phyloP scores from a whole-genome alignment of 2,888 invertebrate genomes.

The Aspidiotus rigidus region DNA sequence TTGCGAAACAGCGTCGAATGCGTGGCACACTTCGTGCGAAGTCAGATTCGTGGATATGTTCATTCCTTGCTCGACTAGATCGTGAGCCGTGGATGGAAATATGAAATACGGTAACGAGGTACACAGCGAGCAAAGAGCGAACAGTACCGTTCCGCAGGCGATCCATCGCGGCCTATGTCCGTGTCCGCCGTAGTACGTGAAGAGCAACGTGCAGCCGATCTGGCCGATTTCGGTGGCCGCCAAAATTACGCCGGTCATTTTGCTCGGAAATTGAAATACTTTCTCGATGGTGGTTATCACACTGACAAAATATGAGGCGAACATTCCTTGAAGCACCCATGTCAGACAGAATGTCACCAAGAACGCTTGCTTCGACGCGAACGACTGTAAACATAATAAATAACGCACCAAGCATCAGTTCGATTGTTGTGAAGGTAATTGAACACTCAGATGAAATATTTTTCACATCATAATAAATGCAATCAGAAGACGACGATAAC shows the following conservation, averaged over 20 bases:
- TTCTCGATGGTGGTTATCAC: constrained; percentile 89
- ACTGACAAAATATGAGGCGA: constrained; percentile 87
- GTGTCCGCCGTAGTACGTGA: constrained; percentile 83
- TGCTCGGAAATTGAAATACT: constrained; percentile 81
- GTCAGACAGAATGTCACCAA: constrained; percentile 78
- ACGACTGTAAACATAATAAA: constrained; percentile 43
- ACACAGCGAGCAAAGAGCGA: constrained; percentile 74
- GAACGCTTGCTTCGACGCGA: constrained; percentile 81
- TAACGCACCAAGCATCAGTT: too few species aligned
- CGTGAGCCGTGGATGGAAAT: constrained; percentile 45
- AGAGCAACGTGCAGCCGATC: constrained; percentile 75
- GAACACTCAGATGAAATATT: too few species aligned
- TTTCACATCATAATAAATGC: too few species aligned
- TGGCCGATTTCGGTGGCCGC: constrained; percentile 89
- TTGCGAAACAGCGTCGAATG: background rate
- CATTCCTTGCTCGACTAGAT: background rate
- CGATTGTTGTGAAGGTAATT: too few species aligned
- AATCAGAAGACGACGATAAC: too few species aligned
- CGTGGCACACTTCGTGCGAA: constrained; percentile 1
- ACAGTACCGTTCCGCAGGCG: constrained; percentile 77
- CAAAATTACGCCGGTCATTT: constrained; percentile 79
- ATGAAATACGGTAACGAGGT: constrained; percentile 81
- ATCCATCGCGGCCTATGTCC: constrained; percentile 91
- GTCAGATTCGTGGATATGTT: background rate
- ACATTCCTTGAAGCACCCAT: constrained; percentile 78